These are phyloP conservation scores for Heliconius melpomene DNA, from an alignment of 1,140 invertebrate species.

Conservation along the genomic window DNA sequence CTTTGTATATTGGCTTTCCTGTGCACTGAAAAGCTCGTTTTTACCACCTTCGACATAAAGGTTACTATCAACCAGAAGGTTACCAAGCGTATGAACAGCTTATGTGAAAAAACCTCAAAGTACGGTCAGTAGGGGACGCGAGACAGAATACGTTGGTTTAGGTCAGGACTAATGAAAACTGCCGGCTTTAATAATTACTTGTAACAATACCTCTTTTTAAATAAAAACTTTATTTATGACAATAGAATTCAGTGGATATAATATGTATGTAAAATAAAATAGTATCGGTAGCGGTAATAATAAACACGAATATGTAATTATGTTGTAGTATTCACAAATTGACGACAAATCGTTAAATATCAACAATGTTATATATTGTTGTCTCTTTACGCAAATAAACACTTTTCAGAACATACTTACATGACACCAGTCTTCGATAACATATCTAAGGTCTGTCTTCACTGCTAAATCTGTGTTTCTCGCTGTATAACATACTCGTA, in stretches of 20 bases:
- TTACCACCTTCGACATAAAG: slow-evolving; percentile 24
- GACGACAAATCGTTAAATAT: background rate
- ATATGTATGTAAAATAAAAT: background rate
- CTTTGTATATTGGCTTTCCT: slow-evolving; percentile 24
- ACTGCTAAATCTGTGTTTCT: no score
- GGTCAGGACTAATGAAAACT: slow-evolving; percentile 53
- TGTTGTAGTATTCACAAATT: background rate
- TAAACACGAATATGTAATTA: background rate
- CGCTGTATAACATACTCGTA: no score
- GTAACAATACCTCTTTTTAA: background rate
- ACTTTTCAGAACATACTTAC: background rate
- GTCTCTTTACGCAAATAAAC: background rate
- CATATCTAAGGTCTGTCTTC: background rate
- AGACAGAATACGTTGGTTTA: slow-evolving; percentile 48
- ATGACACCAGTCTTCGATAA: background rate
- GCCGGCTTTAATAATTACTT: background rate
- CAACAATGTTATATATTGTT: background rate
- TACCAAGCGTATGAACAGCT: background rate
- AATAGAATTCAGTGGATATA: background rate
- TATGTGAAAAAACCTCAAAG: slow-evolving; percentile 42
- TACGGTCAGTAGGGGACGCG: slow-evolving; percentile 58
- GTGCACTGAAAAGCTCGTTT: slow-evolving; percentile 8
- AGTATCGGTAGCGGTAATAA: background rate
- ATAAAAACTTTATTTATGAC: background rate
- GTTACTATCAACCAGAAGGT: slow-evolving; percentile 15